These are phyloP conservation scores for Ammodytes dubius DNA, from an alignment of 2,113 vertebrate genomes.

Conservation along the genomic window DNA sequence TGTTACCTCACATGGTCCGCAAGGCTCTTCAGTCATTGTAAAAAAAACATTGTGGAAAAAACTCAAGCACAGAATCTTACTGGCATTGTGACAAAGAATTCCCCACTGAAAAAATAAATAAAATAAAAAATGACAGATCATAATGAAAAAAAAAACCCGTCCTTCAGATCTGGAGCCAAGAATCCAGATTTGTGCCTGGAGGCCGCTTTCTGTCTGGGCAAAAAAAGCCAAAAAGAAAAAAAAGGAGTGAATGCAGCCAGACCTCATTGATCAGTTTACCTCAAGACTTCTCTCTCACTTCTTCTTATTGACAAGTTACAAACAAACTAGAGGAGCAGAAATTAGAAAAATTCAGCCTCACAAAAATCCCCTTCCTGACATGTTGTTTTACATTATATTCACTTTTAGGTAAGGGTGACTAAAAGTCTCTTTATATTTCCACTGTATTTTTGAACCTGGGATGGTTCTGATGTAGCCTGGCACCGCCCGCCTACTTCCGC, in stretches of 20 bases:
- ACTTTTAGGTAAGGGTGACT: background rate
- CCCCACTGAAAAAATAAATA: no score
- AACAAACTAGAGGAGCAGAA: background rate
- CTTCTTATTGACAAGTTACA: background rate
- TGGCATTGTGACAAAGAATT: background rate
- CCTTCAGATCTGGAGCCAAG: background rate
- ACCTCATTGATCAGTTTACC: constrained; percentile 9
- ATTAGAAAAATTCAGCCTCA: background rate
- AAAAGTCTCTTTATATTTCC: background rate
- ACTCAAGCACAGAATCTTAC: background rate
- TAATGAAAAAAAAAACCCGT: constrained; percentile 1
- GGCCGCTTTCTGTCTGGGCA: background rate
- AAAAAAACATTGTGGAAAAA: no score
- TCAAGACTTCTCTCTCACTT: background rate
- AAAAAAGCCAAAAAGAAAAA: constrained; percentile 20
- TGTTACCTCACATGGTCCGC: background rate
- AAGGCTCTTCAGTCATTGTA: constrained; percentile 1
- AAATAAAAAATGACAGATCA: background rate
- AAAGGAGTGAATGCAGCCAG: constrained; percentile 5
- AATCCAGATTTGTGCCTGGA: background rate
- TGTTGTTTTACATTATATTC: background rate
- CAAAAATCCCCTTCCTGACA: background rate
- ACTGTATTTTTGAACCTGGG: background rate
- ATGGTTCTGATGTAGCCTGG: background rate
- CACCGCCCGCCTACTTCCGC: no score